Evolutionary conservation across 2,113 vertebrate species (phyloP).

Genomic region (Paedocypris sp.): DNA sequence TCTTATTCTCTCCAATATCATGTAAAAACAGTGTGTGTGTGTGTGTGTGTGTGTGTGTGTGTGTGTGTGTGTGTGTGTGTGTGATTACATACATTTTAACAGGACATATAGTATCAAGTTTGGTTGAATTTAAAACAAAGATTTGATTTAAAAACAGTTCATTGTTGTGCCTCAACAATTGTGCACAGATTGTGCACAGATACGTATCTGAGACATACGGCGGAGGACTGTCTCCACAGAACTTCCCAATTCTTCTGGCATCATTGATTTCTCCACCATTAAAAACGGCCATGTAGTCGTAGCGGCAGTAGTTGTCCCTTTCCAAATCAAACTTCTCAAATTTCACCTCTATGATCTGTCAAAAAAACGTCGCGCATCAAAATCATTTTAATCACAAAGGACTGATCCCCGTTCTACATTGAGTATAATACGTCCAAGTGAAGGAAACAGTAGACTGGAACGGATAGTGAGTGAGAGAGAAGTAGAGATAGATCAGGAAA

Average conservation of each 20-base stretch:
- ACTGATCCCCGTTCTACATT: too few species aligned
- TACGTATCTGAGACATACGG: too few species aligned
- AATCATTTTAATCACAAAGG: not conserved
- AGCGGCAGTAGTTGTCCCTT: constrained; percentile 93
- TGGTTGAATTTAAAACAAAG: not conserved
- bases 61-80: too few species aligned
- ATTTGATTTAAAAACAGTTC: not conserved
- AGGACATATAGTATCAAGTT: too few species aligned
- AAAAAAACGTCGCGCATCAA: not conserved
- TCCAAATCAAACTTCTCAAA: constrained; percentile 98
- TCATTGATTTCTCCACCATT: constrained; percentile 88
- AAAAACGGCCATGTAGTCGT: constrained; percentile 88
- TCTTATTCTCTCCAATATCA: too few species aligned
- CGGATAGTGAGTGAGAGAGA: too few species aligned
- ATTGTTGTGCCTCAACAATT: too few species aligned
- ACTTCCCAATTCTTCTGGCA: constrained; percentile 87
- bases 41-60: too few species aligned
- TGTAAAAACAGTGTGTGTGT: too few species aligned
- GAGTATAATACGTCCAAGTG: not conserved
- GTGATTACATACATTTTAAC: too few species aligned
- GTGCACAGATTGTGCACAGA: not conserved
- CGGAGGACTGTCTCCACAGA: constrained; percentile 91
- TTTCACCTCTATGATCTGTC: constrained; percentile 79
- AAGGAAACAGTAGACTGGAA: too few species aligned
- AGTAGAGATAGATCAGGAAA: too few species aligned